Evolutionary conservation across 2,797 vertebrate species (phyloP), one percentile per base, ranked within the genome.

Genomic region (Philypnodon macrostomus): DNA sequence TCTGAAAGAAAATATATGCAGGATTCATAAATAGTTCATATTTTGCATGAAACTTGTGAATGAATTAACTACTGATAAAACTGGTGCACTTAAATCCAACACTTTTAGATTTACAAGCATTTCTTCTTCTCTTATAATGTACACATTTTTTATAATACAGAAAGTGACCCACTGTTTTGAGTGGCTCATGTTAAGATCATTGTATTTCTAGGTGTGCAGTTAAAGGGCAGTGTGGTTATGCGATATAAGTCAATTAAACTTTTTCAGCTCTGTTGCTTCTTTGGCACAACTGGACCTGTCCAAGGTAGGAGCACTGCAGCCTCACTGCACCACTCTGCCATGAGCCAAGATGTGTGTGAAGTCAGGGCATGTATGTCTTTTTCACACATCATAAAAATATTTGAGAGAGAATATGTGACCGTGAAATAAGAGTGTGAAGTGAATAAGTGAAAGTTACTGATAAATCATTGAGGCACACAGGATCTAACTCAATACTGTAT

Each of bases 311-410:
- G 18, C 49, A 59, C 78, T 77, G 79, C 76, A 71, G 75, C 67
- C 56, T 63, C 65, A 81, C 67, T 80, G 81, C 76, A 83, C 38
- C 77, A 84, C 55, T 81, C 65, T 63, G 58, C 61, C 63, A 54
- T 44, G 41, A 62, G 61, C 73, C 71, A 70, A 38, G 14, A 10
- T 41, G 47, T 47, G 36, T 49, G 41, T 48, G 33, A n/a, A n/a
- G n/a, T n/a, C 15, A 15, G 12, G 58, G 45, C 32, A 56, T 39
- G 17, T 44, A 17, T 44, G 41, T n/a, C n/a, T n/a, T n/a, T n/a
- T n/a, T n/a, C n/a, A n/a, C n/a, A n/a, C n/a, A 19, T 7, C 6
- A 8, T 5, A 24, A 16, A 26, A n/a, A 40, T 14, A 1, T 24
- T n/a, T 10, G 26, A 29, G 7, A 40, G 7, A 5, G 14, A n/a